Evolutionary conservation across 2,888 invertebrate genomes (phyloP).

Genomic region (Chirona hameri): DNA sequence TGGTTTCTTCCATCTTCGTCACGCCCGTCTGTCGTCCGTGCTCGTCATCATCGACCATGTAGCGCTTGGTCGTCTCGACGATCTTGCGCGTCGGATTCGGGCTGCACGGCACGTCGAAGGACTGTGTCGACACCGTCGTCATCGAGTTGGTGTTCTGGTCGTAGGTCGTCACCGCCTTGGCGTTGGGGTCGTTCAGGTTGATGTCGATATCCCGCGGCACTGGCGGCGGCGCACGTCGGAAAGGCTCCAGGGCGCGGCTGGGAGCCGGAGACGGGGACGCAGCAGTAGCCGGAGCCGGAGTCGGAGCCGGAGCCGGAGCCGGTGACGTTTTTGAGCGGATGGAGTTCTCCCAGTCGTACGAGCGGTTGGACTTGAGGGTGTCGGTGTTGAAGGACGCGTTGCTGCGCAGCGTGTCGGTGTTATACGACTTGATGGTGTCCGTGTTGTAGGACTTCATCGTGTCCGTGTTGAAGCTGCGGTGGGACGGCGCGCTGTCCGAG

Average conservation of each 20-base stretch:
- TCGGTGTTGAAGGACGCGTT: slow-evolving; percentile 26
- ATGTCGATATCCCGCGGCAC: background rate
- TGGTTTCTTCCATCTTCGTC: slow-evolving; percentile 23
- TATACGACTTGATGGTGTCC: slow-evolving; percentile 38
- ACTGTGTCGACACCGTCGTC: slow-evolving; percentile 26
- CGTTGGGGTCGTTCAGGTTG: slow-evolving; percentile 23
- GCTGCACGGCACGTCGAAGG: slow-evolving; percentile 27
- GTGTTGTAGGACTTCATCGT: slow-evolving; percentile 7
- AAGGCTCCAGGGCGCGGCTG: background rate
- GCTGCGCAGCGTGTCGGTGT: slow-evolving; percentile 27
- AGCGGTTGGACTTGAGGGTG: slow-evolving; percentile 6
- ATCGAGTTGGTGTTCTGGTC: slow-evolving; percentile 29
- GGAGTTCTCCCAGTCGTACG: slow-evolving; percentile 27
- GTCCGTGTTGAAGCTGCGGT: slow-evolving; percentile 5
- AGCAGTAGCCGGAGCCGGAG: background rate
- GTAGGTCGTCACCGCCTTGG: slow-evolving; percentile 22
- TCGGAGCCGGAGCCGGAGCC: background rate
- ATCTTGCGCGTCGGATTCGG: slow-evolving; percentile 26
- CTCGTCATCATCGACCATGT: slow-evolving; percentile 26
- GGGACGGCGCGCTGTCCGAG: background rate
- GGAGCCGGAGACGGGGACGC: background rate
- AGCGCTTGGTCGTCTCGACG: slow-evolving; percentile 28
- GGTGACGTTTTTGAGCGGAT: background rate
- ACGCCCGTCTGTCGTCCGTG: background rate
- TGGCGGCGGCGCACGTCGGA: background rate